phyloP scores from a whole-genome alignment of 2,888 invertebrate genomes.

The Cantharis lateralis region DNA sequence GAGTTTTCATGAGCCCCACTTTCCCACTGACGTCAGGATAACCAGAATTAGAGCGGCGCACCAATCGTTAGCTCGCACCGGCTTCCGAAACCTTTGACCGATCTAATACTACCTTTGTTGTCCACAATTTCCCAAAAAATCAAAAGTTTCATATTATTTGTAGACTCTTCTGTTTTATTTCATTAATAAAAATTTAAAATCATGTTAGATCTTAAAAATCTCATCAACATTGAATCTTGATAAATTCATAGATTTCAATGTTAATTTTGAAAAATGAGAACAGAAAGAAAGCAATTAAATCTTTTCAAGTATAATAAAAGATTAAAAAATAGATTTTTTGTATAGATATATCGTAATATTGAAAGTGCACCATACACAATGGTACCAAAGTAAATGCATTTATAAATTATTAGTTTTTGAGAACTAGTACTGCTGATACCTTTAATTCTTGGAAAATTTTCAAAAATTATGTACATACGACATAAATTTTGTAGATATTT shows the following conservation, averaged over 20 bases:
- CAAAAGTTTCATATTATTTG: neutral
- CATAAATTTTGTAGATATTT: neutral
- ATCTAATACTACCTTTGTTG: constrained; percentile 22
- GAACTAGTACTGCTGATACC: neutral
- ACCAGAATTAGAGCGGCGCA: constrained; percentile 43
- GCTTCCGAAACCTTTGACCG: constrained; percentile 34
- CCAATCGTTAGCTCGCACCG: constrained; percentile 45
- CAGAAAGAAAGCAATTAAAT: too few relatives aligned
- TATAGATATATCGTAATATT: too few relatives aligned
- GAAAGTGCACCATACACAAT: too few relatives aligned
- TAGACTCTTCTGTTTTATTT: neutral
- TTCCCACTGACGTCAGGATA: constrained; percentile 47
- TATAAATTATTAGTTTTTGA: neutral
- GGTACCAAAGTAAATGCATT: neutral
- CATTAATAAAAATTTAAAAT: neutral
- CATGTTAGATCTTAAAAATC: too few relatives aligned
- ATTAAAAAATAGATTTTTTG: too few relatives aligned
- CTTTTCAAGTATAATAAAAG: too few relatives aligned
- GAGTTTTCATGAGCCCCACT: constrained; percentile 40
- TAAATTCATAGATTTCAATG: too few relatives aligned
- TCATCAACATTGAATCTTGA: too few relatives aligned
- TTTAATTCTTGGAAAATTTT: neutral
- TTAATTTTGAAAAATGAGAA: too few relatives aligned
- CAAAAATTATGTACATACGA: neutral
- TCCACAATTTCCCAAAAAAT: neutral